Evolutionary conservation across 2,113 vertebrate genomes (phyloP), one percentile per base, ranked within the genome.

Genomic region (Ptilorrhoa leucosticta): DNA sequence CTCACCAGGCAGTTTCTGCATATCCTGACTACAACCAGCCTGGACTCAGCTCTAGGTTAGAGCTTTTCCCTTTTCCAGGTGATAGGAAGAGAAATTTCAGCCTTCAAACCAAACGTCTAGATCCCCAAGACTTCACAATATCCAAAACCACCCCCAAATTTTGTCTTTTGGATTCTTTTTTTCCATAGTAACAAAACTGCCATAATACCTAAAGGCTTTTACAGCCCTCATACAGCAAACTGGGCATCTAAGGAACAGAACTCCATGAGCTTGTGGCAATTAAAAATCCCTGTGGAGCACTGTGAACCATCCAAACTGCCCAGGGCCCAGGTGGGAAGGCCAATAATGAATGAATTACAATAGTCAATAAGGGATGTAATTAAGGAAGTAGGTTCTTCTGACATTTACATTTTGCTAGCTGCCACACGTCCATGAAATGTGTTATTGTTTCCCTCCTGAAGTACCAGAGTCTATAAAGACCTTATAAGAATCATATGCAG

Each of bases 301-400:
- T 64, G 42, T 13, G 45, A 89, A 60, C 65, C 23, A 50, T 51
- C 69, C 88, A 42, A 83, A 87, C 44, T 64, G 80, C 69, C 84
- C 72, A 82, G 53, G 61, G 87, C 57, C 30, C 15, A 45, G 57
- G 57, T 61, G 37, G 77, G 78, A 89, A 90, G 91, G 58, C 89
- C 70, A 96, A 16, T 87, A 82, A 87, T 81, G 72, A 94, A 91
- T 96, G 61, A 96, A 91, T 95, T 96, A 90, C 81, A 89, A 45
- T 20, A 89, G 77, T 65, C 65, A 85, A 45, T 87, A 94, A 39
- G 58, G 83, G 70, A 82, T 68, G 45, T 84, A 94, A 94, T 91
- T 96, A 95, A n/a, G 40, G 61, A 66, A 96, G 57, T 30, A 76
- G 45, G 26, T 54, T 90, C 86, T 84, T 60, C 40, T 96, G 94